Base-by-base conservation (phyloP, 2,797 vertebrate species). In the Podarcis lilfordi region DNA sequence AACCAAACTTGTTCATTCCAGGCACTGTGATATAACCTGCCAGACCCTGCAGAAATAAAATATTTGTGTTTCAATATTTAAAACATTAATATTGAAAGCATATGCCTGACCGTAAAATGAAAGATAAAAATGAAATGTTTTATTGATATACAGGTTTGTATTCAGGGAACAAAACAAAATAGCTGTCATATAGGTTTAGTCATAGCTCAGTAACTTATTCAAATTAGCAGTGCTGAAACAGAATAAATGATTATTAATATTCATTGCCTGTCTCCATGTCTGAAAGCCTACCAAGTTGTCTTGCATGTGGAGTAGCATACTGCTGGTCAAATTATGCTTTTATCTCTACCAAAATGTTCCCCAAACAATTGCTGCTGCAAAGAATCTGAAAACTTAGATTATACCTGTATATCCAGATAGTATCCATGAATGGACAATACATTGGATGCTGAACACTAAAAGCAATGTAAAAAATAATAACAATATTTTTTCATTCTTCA, bases 261-360 rank as follows among this genome's bases (percentile, higher is more conserved):
- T 61, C 10, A 90, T 82, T 91, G 87, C 85, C 43, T 87, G 87
- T 82, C 77, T 74, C 69, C 66, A 84, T 89, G n/a, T 91, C 91
- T 89, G 75, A 88, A 43, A 59, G 3, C 81, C 6, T 32, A 82
- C 0, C 86, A n/a, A 79, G 55, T 89, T 29, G 29, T 55, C 4
- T 82, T 71, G 9, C 72, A 84, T 89, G 50, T 86, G 25, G 32
- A 61, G 15, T 85, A 88, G 90, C 19, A 84, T 27, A 77, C 25
- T 27, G 86, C 9, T 35, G 77, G 43, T 3, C 55, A 91, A 83
- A 77, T 71, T 79, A 32, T 2, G 11, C 1, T 50, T 84, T 45
- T 86, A 4, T 72, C 69, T 89, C 50, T 19, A 80, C 25, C 82
- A 11, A 74, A 84, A 77, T 88, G 85, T 88, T 89, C 45, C 29